These are phyloP conservation scores for Salarias fasciatus DNA, from an alignment of 2,797 vertebrate genomes.

Conservation along the genomic window DNA sequence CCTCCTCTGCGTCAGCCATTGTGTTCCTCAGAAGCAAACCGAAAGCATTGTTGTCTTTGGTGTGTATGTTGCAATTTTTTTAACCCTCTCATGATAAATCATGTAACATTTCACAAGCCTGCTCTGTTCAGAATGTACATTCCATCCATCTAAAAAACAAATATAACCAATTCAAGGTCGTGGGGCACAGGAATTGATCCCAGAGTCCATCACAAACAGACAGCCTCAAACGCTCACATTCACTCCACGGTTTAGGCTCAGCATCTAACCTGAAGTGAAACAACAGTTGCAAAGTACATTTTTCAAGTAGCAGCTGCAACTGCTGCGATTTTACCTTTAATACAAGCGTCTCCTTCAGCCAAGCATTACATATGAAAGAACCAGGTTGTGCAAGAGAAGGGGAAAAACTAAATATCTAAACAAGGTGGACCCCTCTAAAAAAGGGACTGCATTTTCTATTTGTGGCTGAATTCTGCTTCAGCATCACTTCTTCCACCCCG, in stretches of 20 bases:
- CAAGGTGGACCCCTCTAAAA: slow-evolving; percentile 41
- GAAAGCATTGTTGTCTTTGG: slow-evolving; percentile 10
- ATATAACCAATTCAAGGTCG: no score
- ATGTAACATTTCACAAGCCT: slow-evolving; percentile 37
- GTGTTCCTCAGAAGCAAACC: not conserved
- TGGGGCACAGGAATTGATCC: no score
- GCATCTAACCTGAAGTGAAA: no score
- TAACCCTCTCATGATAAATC: no score
- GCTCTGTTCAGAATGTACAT: slow-evolving; percentile 14
- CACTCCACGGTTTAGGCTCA: no score
- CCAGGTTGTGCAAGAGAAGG: not conserved
- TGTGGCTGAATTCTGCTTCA: slow-evolving; percentile 30
- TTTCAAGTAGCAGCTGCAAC: slow-evolving; percentile 4
- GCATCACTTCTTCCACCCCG: slow-evolving; percentile 71
- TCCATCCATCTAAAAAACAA: no score
- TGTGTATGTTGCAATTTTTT: not conserved
- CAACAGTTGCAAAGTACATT: no score
- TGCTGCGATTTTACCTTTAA: no score
- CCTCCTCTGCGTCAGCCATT: not conserved
- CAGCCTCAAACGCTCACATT: no score
- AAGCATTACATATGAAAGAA: not conserved
- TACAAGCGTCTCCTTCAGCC: no score
- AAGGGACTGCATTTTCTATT: slow-evolving; percentile 46
- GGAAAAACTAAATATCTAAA: slow-evolving; percentile 42
- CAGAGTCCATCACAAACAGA: no score